These are phyloP conservation scores for Drymonia ruficornis DNA, from an alignment of 2,888 invertebrate species.

Conservation along the genomic window DNA sequence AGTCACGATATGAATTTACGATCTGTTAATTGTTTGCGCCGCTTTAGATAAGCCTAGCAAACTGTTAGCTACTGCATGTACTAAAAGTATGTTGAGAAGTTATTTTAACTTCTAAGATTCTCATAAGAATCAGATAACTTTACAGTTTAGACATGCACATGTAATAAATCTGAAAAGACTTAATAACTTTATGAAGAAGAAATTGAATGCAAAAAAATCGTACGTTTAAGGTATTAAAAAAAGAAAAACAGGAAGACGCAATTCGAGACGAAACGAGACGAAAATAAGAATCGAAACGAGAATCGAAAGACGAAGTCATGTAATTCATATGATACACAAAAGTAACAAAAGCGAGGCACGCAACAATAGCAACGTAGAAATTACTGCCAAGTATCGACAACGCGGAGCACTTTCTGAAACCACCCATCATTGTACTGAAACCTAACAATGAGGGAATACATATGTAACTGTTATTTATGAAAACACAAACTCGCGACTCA, in stretches of 20 bases:
- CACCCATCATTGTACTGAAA: constrained; percentile 48
- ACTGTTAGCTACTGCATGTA: constrained; percentile 35
- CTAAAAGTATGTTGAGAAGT: constrained; percentile 8
- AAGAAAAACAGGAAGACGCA: neutral
- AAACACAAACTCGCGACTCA: constrained; percentile 12
- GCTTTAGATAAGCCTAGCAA: constrained; percentile 73
- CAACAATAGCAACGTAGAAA: constrained; percentile 61
- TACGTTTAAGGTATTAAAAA: neutral
- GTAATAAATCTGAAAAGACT: neutral
- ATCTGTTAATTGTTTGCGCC: constrained; percentile 73
- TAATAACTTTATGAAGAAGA: neutral
- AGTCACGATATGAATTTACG: constrained; percentile 67
- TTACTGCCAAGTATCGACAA: constrained; percentile 59
- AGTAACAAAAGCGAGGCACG: constrained; percentile 51
- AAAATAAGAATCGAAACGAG: constrained; percentile 44
- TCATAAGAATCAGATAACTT: neutral
- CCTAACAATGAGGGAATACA: constrained; percentile 52
- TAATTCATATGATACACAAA: constrained; percentile 57
- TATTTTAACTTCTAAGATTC: constrained; percentile 12
- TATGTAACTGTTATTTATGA: constrained; percentile 30
- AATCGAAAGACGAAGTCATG: constrained; percentile 43
- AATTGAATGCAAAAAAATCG: neutral
- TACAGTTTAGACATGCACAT: too few relatives aligned
- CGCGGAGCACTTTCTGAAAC: constrained; percentile 56
- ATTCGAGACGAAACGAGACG: constrained; percentile 18